Conservation (phyloP, 1,140 invertebrate genomes). For the Drosophila tsacasi region DNA sequence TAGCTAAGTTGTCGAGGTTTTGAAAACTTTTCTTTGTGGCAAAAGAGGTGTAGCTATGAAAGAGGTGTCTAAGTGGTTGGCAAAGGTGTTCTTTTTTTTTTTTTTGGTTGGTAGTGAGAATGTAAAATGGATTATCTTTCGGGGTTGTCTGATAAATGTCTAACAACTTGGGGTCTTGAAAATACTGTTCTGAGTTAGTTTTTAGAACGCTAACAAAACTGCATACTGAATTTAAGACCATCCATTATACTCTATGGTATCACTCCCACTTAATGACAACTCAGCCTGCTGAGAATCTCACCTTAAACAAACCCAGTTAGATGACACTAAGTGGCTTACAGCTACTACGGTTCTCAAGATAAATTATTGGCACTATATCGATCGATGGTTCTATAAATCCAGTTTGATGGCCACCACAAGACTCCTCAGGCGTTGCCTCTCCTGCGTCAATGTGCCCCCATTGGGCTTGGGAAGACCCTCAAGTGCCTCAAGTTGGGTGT, state of each 20-base stretch:
- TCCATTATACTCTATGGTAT: background rate
- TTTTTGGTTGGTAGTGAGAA: background rate
- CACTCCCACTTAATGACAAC: background rate
- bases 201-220: too few species aligned
- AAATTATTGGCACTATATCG: constrained; percentile 51
- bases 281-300: background rate
- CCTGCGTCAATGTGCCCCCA: background rate
- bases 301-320: constrained; percentile 26
- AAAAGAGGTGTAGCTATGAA: constrained; percentile 1
- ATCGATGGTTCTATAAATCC: constrained; percentile 30
- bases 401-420: constrained; percentile 37
- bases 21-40: constrained; percentile 18
- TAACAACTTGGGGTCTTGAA: too few species aligned
- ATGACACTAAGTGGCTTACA: constrained; percentile 49
- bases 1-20: constrained; percentile 12
- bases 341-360: constrained; percentile 18
- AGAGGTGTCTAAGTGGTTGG: constrained; percentile 24
- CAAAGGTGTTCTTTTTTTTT: constrained; percentile 18
- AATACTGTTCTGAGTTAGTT: too few species aligned
- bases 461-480: constrained; percentile 44
- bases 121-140: background rate
- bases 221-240: too few species aligned
- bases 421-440: too few species aligned
- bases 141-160: background rate
- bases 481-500: constrained; percentile 54